A percentile compares a stretch with the other conserved stretches of the same genome.
phyloP scores from a whole-genome alignment of 2,888 invertebrate genomes.

The Hetaerina titia region DNA sequence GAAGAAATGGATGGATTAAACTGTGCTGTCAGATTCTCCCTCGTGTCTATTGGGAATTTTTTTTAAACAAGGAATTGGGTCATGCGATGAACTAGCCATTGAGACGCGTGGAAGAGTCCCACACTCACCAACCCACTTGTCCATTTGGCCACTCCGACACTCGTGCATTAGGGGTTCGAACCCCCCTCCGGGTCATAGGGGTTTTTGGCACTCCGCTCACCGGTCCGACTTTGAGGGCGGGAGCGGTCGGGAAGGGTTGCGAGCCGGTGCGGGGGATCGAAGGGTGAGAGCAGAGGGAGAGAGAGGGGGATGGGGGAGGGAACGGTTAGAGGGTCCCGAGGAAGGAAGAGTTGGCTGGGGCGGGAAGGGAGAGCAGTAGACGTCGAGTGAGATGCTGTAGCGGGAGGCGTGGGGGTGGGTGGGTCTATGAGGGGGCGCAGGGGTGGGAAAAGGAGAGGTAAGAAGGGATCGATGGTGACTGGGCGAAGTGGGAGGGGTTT shows the following conservation, averaged over 20 bases:
- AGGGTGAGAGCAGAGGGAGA: neutral
- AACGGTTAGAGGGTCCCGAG: neutral
- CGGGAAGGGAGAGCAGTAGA: neutral
- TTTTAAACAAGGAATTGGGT: neutral
- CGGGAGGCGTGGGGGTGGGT: neutral
- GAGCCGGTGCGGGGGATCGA: neutral
- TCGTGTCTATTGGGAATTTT: neutral
- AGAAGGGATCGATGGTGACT: conserved; percentile 46
- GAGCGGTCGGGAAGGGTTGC: neutral
- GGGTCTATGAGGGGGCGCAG: neutral
- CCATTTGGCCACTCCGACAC: neutral
- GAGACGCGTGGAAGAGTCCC: neutral
- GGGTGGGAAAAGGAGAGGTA: conserved; percentile 49
- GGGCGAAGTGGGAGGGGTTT: conserved; percentile 42
- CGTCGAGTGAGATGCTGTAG: conserved; percentile 8
- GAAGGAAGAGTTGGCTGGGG: neutral
- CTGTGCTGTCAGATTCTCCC: neutral
- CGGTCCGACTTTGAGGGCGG: neutral
- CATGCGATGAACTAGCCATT: neutral
- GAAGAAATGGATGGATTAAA: neutral
- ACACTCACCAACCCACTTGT: neutral
- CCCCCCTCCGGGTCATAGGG: too few relatives aligned
- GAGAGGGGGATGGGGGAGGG: neutral
- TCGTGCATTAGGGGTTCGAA: neutral
- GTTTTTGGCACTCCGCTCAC: neutral